Evolutionary conservation across 2,113 vertebrate genomes (phyloP).

Genomic region (Epinephelus lanceolatus): DNA sequence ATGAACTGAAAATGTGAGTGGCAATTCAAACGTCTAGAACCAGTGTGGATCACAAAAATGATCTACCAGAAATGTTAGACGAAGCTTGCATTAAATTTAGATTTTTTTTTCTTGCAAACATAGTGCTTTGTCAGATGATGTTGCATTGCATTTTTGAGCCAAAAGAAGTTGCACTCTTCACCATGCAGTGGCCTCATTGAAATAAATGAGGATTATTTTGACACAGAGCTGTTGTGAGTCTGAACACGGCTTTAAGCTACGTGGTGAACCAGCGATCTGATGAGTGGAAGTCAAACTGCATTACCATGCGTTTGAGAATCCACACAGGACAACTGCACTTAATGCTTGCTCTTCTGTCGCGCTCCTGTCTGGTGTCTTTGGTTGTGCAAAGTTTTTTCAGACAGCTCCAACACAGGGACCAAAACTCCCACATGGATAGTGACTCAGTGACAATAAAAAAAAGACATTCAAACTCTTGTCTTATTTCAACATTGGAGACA

Average conservation of each 20-base stretch:
- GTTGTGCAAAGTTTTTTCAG: conserved; percentile 23
- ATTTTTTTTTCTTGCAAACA: neutral
- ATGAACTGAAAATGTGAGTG: neutral
- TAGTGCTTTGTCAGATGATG: neutral
- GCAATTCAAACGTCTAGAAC: neutral
- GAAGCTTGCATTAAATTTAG: neutral
- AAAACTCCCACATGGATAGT: conserved; percentile 15
- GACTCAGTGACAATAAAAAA: conserved; percentile 35
- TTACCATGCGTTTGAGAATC: conserved; percentile 16
- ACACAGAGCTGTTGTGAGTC: conserved; percentile 26
- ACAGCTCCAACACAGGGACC: conserved; percentile 29
- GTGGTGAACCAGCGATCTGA: conserved; percentile 2
- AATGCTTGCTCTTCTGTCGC: conserved; percentile 16
- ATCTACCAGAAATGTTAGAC: neutral
- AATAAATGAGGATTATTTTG: conserved; percentile 8
- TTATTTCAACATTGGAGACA: conserved; percentile 42
- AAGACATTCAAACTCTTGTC: conserved; percentile 25
- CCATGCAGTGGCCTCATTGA: neutral
- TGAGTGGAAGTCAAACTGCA: conserved; percentile 31
- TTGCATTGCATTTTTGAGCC: neutral
- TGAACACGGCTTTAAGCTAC: neutral
- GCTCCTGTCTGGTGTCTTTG: conserved; percentile 27
- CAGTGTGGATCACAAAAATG: neutral
- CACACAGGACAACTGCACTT: conserved; percentile 14
- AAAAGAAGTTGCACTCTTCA: neutral